Conservation (phyloP, 2,888 invertebrate species). For the Agapostemon virescens region DNA sequence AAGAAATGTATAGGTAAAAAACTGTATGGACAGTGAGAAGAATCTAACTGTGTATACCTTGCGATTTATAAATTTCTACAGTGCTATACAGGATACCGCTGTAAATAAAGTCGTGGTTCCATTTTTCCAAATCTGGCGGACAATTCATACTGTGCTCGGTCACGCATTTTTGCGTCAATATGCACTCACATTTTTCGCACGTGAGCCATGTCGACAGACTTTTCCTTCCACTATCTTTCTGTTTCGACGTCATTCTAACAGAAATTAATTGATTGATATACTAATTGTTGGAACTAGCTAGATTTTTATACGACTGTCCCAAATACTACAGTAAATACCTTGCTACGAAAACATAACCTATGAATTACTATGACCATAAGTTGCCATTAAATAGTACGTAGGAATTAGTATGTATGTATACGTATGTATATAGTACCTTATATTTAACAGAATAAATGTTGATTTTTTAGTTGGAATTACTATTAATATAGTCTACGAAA, state of each 20-base stretch:
- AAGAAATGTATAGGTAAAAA: conserved; percentile 13
- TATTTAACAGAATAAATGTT: no score
- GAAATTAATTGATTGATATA: not conserved
- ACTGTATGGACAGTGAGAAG: not conserved
- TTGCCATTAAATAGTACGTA: not conserved
- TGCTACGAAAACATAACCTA: conserved; percentile 35
- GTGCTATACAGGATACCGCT: conserved; percentile 73
- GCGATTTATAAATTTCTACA: conserved; percentile 72
- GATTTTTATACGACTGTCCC: not conserved
- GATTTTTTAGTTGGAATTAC: not conserved
- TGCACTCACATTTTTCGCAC: conserved; percentile 84
- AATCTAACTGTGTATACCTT: conserved; percentile 69
- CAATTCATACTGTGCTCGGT: conserved; percentile 83
- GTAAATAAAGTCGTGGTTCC: conserved; percentile 77
- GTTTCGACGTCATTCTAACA: conserved; percentile 64
- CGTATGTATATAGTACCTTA: conserved; percentile 12
- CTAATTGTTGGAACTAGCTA: not conserved
- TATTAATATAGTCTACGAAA: not conserved
- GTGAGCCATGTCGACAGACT: conserved; percentile 82
- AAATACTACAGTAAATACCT: not conserved
- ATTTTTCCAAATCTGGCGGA: conserved; percentile 77
- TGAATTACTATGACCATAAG: not conserved
- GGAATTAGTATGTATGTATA: not conserved
- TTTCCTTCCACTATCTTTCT: conserved; percentile 44
- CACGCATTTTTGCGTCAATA: conserved; percentile 83